These are phyloP conservation scores for Tenebrosternarchus preto DNA, from an alignment of 2,113 vertebrate species.

Conservation along the genomic window DNA sequence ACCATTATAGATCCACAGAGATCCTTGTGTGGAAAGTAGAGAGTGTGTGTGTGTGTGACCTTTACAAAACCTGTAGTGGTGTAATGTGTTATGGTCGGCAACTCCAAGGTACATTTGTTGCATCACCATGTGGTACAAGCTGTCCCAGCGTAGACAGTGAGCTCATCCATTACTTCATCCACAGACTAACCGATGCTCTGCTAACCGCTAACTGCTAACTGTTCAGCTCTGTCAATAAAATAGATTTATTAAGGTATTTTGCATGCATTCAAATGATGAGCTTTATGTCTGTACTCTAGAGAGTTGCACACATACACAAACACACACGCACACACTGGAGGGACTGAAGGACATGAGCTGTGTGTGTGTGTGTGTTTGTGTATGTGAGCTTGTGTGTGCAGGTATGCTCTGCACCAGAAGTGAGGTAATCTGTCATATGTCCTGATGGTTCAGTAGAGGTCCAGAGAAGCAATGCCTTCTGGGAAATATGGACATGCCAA, in stretches of 20 bases:
- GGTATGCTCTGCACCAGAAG: too few species aligned
- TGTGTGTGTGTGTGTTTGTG: constrained; percentile 1
- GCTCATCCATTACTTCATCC: not conserved
- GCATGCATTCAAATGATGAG: not conserved
- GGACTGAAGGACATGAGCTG: constrained; percentile 9
- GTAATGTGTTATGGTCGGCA: constrained; percentile 34
- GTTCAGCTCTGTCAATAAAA: not conserved
- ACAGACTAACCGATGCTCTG: not conserved
- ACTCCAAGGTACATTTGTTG: constrained; percentile 35
- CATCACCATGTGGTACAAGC: constrained; percentile 14
- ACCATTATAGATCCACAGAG: constrained; percentile 19
- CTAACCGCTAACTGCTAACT: not conserved
- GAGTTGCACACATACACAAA: not conserved
- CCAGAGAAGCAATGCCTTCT: constrained; percentile 3
- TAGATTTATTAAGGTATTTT: too few species aligned
- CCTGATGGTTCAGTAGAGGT: not conserved
- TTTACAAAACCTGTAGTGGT: constrained; percentile 25
- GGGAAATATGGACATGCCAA: not conserved
- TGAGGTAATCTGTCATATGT: not conserved
- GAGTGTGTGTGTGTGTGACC: constrained; percentile 33
- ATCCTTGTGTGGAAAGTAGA: constrained; percentile 3
- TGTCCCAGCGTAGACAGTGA: constrained; percentile 7
- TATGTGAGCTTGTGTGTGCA: constrained; percentile 11
- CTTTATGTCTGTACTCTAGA: not conserved
- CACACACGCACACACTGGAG: not conserved